Evolutionary conservation across 2,797 vertebrate genomes (phyloP), one percentile per base, ranked within the genome.

Genomic region (Potorous gilbertii): DNA sequence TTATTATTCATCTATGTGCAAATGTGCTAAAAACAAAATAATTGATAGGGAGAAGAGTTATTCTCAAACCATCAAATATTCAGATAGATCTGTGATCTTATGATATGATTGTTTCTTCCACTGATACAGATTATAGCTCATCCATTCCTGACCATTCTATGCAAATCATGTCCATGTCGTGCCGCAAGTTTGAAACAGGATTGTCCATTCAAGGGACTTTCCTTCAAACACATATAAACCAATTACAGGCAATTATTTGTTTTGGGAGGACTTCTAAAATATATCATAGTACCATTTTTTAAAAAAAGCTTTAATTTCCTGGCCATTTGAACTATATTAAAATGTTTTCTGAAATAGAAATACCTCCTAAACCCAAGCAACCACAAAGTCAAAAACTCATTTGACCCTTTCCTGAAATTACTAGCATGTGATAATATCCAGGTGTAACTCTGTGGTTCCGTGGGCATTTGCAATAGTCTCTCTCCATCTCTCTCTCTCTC

Each of bases 321-420:
- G 55, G 94, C 93, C 90, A 59, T 54, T 89, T 95, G 92, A 21
- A 81, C 46, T 96, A 74, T 93, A 34, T 95, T 92, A 93, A 95
- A 95, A 95, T 50, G n/a, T 21, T 96, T 66, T 56, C 54, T 95
- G 91, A 94, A 93, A 74, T 96, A 91, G 54, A 96, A 97, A 97
- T 56, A 54, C 56, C 50, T 90, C 95, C 56, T 89, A 91, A 54
- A 90, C 74, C 66, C 59, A 93, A 94, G 95, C 55, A 90, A 93
- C 94, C 81, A 93, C 62, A 56, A 56, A 46, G 5, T 59, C 55
- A 94, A 55, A 96, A 94, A 81, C 8, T 91, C 54, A 59, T 34
- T 94, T 59, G 90, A 66, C 92, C 90, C 74, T 95, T 57, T 55
- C 55, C 92, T 95, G 55, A 90, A 90, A 91, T 74, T 95, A 94